Evolutionary conservation across 2,113 vertebrate species (phyloP), one percentile per base, ranked within the genome.

Genomic region (Amphiprion ocellaris): DNA sequence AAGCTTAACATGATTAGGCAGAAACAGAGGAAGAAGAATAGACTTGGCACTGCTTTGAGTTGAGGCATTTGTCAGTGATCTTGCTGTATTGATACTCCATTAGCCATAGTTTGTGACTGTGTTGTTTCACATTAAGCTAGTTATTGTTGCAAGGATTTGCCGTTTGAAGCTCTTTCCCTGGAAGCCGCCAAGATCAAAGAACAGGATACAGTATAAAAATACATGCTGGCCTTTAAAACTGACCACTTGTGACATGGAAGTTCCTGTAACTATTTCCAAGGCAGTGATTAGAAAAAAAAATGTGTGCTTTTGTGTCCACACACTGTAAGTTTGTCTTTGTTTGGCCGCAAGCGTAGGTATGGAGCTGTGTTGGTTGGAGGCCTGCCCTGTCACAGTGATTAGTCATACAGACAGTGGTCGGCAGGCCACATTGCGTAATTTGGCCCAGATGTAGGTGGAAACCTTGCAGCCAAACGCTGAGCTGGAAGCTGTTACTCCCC

Each of bases 401-500:
- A 87, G 83, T 87, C 82, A 80, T 73, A 60, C 77, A 86, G 84
- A 68, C 73, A 80, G 82, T 84, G 89, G 83, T 84, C 52, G 50
- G 79, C 58, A 28, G 81, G 72, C 64, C 75, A 76, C 62, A 24
- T 88, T 88, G 79, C 49, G 21, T 90, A 91, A 93, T 92, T 74
- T 84, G 80, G 87, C 75, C 58, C 88, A 90, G 88, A 91, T 92
- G 84, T 79, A 78, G 69, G 67, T 75, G 75, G 77, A 84, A 72
- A 69, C 30, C 52, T 82, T 76, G 50, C 11, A 81, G 82, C 71
- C 74, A 79, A 85, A 82, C 5, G 10, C 44, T 41, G 44, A 63
- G 62, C 79, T 88, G 70, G 67, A 87, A 64, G 68, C 30, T 53
- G 69, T 19, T 28, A n/a, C 54, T 78, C 63, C 71, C 64, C 55